Base-by-base conservation (phyloP, 2,888 invertebrate genomes). In the Ferrisia virgata region DNA sequence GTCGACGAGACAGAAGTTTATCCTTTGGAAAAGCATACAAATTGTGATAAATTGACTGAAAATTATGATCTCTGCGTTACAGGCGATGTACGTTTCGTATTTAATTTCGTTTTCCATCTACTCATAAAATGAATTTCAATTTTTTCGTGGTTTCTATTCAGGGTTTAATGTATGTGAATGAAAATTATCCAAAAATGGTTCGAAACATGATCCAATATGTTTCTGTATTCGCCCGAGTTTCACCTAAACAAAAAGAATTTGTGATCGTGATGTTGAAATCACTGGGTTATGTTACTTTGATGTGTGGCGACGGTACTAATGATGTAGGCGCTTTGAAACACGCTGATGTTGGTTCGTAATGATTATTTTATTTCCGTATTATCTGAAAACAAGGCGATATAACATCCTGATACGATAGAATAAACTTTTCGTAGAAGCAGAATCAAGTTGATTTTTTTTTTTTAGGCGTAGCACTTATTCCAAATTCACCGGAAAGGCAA, bases 281-380 rank as follows among this genome's bases (percentile, higher is more conserved):
- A 39, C 90, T 95, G 13, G 99, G 99, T 4, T 96, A 93, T 88
- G 92, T 92, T 3, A 97, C 98, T 0, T 90, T 99, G 1, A 99
- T 99, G 99, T 99, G 99, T 88, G 99, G 99, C 1, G 99, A 99
- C 90, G 99, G 99, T 84, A 99, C 99, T 0, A 99, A 99, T 89
- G 99, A 99, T 90, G 99, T 99, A 13, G 99, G 99, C 22, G 98
- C 98, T 4, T 90, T 99, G 80, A 99, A 99, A 89, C 99, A 99
- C 89, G 98, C 99, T 40, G 94, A 99, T 89, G 98, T 96, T 87
- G 97, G 88, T 87, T 85, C 87, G 86, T 84, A 28, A 18, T 72
- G n/a, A 0, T 11, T n/a, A 6, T 2, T 25, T 64, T 64, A 18
- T 4, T 33, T 3, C 18, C n/a, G n/a, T n/a, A n/a, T n/a, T n/a